Conservation (phyloP, 2,797 vertebrate species). For the Momotus momota region DNA sequence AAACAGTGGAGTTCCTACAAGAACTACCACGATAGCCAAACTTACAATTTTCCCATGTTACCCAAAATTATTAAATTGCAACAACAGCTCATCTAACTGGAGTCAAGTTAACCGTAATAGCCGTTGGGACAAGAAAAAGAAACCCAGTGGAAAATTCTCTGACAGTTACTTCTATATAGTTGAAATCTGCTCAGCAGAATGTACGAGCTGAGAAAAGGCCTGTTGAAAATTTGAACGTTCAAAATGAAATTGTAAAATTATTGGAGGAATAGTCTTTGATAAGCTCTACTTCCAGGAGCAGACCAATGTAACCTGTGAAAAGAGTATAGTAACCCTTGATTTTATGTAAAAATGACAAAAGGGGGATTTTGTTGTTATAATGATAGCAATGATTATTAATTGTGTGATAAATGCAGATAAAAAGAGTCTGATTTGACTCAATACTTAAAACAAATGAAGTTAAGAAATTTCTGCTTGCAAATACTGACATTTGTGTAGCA, state of each 20-base stretch:
- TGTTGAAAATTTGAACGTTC: not conserved
- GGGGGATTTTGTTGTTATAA: not conserved
- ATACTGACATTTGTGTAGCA: not conserved
- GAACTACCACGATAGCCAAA: not conserved
- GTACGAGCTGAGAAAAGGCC: not conserved
- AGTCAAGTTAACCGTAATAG: not conserved
- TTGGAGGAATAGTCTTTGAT: not conserved
- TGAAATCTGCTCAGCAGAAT: not conserved
- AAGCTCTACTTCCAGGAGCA: not conserved
- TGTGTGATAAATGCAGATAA: not conserved
- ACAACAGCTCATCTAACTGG: not conserved
- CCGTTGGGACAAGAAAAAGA: not conserved
- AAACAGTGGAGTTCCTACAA: not conserved
- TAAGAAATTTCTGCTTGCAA: not conserved
- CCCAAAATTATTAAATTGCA: not conserved
- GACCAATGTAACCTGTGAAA: not conserved
- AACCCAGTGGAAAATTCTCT: conserved; percentile 35
- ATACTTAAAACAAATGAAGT: not conserved
- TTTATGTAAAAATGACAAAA: not conserved
- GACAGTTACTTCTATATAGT: conserved; percentile 39
- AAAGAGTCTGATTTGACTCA: not conserved
- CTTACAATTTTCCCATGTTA: conserved; percentile 11
- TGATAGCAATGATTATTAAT: not conserved
- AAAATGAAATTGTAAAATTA: not conserved
- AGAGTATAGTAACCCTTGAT: not conserved